phyloP scores from a whole-genome alignment of 2,888 invertebrate species.

The Conomelus anceps region DNA sequence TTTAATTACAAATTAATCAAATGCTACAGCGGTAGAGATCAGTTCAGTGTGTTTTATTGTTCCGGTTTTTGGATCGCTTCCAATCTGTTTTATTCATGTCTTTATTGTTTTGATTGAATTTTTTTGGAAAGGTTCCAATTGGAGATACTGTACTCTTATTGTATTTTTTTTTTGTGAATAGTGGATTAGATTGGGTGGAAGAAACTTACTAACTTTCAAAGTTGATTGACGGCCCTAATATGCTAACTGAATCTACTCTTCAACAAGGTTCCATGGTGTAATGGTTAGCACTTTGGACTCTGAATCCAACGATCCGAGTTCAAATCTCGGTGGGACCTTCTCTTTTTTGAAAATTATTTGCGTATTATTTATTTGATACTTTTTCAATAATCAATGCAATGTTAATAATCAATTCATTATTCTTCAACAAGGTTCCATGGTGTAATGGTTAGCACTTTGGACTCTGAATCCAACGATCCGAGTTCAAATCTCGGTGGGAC shows the following conservation, averaged over 20 bases:
- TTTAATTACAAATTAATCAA: too few species aligned
- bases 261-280: slow-evolving; percentile 42
- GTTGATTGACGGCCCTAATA: neutral
- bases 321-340: slow-evolving; percentile 39
- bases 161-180: too few species aligned
- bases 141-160: too few species aligned
- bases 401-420: neutral
- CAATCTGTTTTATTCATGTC: too few species aligned
- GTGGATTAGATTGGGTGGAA: neutral
- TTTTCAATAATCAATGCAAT: neutral
- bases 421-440: slow-evolving; percentile 39
- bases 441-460: slow-evolving; percentile 49
- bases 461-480: slow-evolving; percentile 41
- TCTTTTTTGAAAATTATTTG: neutral
- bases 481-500: slow-evolving; percentile 39
- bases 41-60: too few species aligned
- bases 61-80: too few species aligned
- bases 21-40: too few species aligned
- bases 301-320: slow-evolving; percentile 39
- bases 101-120: too few species aligned
- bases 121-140: too few species aligned
- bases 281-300: slow-evolving; percentile 48
- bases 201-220: neutral
- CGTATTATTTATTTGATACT: neutral
- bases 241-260: neutral